A percentile compares a stretch with the other conserved stretches of the same genome.
Conservation (phyloP, 2,113 vertebrate genomes). For the Brachyhypopomus occidentalis region DNA sequence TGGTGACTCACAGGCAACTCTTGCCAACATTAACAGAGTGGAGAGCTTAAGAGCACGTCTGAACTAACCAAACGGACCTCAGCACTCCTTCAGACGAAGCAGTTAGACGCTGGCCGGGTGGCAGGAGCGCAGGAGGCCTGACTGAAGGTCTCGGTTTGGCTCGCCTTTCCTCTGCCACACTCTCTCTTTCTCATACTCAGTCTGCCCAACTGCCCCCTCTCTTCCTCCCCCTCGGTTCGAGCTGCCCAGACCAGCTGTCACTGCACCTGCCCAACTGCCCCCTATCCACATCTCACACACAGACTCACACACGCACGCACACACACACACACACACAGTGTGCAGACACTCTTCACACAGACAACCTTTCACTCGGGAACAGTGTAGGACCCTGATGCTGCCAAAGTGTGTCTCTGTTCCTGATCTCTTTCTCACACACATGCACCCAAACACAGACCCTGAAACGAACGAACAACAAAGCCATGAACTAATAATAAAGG, state of each 20-base stretch:
- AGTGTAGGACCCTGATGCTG: conserved; percentile 36
- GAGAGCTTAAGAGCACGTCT: neutral
- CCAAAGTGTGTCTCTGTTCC: conserved; percentile 40
- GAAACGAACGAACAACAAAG: neutral
- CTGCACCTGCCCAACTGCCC: conserved; percentile 74
- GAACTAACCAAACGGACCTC: neutral
- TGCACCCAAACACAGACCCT: neutral
- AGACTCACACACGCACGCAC: conserved; percentile 18
- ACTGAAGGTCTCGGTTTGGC: neutral
- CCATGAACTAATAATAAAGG: too few relatives aligned
- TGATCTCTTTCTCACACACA: neutral
- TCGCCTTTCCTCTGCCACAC: conserved; percentile 38
- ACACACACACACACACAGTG: conserved; percentile 38
- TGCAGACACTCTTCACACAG: conserved; percentile 23
- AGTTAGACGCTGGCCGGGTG: neutral
- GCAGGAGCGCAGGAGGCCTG: too few relatives aligned
- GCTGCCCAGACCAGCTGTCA: conserved; percentile 77
- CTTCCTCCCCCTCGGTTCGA: conserved; percentile 64
- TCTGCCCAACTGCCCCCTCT: neutral
- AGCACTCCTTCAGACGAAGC: neutral
- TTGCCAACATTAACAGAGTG: neutral
- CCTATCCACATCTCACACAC: conserved; percentile 50
- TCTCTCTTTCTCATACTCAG: conserved; percentile 44
- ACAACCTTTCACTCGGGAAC: conserved; percentile 43
- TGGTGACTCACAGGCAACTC: neutral